phyloP scores from a whole-genome alignment of 2,113 vertebrate genomes.

The Ia io region DNA sequence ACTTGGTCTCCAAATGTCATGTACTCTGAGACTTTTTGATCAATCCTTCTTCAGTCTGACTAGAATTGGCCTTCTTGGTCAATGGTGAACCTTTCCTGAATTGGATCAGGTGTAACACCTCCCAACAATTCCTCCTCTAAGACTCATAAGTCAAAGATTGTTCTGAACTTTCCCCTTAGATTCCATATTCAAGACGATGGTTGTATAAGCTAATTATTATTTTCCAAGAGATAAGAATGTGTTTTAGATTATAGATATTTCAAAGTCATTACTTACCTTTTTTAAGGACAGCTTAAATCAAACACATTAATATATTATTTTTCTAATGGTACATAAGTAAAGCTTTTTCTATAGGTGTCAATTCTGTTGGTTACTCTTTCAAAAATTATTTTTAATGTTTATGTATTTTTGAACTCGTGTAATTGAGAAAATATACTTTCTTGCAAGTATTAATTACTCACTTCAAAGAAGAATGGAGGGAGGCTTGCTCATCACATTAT shows the following conservation, averaged over 20 bases:
- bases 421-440: not conserved
- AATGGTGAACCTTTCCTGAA: not conserved
- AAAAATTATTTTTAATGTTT: not conserved
- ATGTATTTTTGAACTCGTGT: not conserved
- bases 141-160: not conserved
- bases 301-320: not conserved
- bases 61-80: not conserved
- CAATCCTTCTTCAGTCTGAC: not conserved
- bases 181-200: not conserved
- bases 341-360: not conserved
- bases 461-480: not conserved
- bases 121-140: not conserved
- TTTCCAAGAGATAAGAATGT: not conserved
- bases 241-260: not conserved
- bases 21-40: not conserved
- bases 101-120: not conserved
- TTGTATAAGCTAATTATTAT: not conserved
- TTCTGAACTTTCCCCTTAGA: not conserved
- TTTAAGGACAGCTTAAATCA: not conserved
- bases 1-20: not conserved
- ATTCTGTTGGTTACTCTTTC: fast-evolving
- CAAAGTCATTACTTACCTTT: not conserved
- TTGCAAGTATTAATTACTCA: not conserved
- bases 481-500: not conserved
- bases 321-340: not conserved